Percentiles rank a stretch among this genome's conserved stretches.
Conservation (phyloP, 2,888 invertebrate genomes). For the Vanessa cardui region DNA sequence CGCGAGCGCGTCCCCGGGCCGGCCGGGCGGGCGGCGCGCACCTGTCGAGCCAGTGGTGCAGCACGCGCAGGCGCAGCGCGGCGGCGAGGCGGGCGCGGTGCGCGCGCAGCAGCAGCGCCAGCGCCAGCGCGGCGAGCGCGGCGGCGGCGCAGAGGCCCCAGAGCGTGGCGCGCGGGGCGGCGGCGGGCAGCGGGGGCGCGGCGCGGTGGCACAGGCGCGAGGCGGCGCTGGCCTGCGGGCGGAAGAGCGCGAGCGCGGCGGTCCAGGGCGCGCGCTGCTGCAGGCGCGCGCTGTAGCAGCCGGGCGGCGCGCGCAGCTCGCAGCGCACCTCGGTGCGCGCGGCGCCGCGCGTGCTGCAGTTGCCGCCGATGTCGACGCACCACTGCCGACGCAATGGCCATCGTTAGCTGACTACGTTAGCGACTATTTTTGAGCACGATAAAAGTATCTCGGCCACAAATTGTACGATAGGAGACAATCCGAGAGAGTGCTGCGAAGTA, state of each 20-base stretch:
- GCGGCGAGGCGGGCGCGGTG: conserved; percentile 1
- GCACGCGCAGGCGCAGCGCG: conserved; percentile 28
- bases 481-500: too few relatives aligned
- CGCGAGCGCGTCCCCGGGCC: too few relatives aligned
- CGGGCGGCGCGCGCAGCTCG: conserved; percentile 25
- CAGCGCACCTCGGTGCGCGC: conserved; percentile 7
- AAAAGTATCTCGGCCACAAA: too few relatives aligned
- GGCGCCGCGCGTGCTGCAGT: conserved; percentile 17
- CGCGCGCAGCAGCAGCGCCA: conserved; percentile 22
- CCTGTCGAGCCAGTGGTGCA: conserved; percentile 34
- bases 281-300: conserved; percentile 41
- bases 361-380: not conserved
- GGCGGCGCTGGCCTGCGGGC: not conserved
- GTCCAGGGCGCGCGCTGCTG: conserved; percentile 54
- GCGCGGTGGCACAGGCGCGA: not conserved
- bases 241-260: conserved; percentile 36
- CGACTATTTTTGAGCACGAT: too few relatives aligned
- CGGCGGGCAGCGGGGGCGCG: conserved; percentile 6
- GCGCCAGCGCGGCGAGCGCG: conserved; percentile 12
- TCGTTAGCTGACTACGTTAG: too few relatives aligned
- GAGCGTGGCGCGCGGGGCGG: not conserved
- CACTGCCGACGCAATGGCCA: not conserved
- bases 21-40: not conserved
- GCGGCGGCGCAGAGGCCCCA: conserved; percentile 4
- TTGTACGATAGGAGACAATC: too few relatives aligned